These are phyloP conservation scores for Drosophila pachea DNA, from an alignment of 1,140 invertebrate species.

Conservation along the genomic window DNA sequence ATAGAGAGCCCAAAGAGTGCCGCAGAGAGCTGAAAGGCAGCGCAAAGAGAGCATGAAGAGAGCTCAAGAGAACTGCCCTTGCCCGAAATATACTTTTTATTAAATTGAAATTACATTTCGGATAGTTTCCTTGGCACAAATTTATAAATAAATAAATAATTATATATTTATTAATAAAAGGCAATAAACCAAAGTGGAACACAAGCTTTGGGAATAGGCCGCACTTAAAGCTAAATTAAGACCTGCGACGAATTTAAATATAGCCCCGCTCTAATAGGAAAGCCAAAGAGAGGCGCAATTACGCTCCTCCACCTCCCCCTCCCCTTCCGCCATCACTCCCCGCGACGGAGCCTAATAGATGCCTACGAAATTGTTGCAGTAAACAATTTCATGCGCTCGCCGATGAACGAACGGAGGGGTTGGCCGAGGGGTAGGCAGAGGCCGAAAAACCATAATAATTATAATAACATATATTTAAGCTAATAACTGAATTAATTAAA, in stretches of 20 bases:
- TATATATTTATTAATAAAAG: too few relatives aligned
- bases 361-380: conserved; percentile 12
- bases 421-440: conserved; percentile 1
- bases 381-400: conserved; percentile 32
- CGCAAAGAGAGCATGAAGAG: too few relatives aligned
- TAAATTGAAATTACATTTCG: too few relatives aligned
- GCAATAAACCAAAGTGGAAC: too few relatives aligned
- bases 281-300: not conserved
- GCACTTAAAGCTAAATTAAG: not conserved
- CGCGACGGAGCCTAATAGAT: not conserved
- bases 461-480: conserved; percentile 72
- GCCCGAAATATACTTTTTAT: too few relatives aligned
- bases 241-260: conserved; percentile 7
- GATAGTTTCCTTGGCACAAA: too few relatives aligned
- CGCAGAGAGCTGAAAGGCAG: too few relatives aligned
- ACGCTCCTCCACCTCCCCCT: not conserved
- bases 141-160: too few relatives aligned
- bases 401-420: not conserved
- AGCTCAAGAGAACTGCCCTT: too few relatives aligned
- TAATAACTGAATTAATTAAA: conserved; percentile 78
- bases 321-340: not conserved
- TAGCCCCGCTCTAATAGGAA: not conserved
- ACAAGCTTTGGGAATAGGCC: too few relatives aligned
- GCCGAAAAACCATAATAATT: conserved; percentile 31
- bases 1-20: too few relatives aligned